phyloP scores from a whole-genome alignment of 64 coral and sea anemone genomes.

The Montipora efflorescens region DNA sequence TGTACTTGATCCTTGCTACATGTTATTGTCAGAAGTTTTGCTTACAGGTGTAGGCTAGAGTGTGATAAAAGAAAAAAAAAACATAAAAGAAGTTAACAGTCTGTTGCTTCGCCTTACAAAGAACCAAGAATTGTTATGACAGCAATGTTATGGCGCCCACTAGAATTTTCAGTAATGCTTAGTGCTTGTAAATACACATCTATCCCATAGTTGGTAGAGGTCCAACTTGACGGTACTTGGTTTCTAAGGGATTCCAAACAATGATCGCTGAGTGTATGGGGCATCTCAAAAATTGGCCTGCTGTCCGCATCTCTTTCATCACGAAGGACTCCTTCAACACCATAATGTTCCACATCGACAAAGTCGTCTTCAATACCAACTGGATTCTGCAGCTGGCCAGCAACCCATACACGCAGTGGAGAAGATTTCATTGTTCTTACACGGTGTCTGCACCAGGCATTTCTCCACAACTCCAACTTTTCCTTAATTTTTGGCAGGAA shows the following conservation, averaged over 20 bases:
- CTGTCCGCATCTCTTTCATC: background rate
- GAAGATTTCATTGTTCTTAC: background rate
- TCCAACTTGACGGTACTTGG: conserved; percentile 10
- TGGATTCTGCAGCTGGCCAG: background rate
- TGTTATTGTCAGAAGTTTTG: background rate
- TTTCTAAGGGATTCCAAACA: background rate
- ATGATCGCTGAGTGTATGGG: conserved; percentile 14
- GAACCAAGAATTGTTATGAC: background rate
- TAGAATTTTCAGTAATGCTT: conserved; percentile 32
- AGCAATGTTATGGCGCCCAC: conserved; percentile 3
- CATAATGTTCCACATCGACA: background rate
- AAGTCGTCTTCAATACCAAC: background rate
- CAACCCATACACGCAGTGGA: background rate
- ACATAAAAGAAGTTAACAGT: conserved; percentile 7
- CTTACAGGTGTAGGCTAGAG: conserved; percentile 13
- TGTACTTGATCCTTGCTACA: background rate
- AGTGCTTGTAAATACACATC: background rate
- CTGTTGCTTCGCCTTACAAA: background rate
- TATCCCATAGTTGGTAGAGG: conserved; percentile 17
- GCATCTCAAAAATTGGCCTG: conserved; percentile 2
- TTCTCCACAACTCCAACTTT: background rate
- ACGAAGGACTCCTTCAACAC: background rate
- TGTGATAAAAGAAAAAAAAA: background rate
- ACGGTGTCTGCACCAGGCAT: background rate
- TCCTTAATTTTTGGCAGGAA: background rate